Evolutionary conservation across 2,888 invertebrate species (phyloP), one percentile per base, ranked within the genome.

Genomic region (Iphiclides podalirius): DNA sequence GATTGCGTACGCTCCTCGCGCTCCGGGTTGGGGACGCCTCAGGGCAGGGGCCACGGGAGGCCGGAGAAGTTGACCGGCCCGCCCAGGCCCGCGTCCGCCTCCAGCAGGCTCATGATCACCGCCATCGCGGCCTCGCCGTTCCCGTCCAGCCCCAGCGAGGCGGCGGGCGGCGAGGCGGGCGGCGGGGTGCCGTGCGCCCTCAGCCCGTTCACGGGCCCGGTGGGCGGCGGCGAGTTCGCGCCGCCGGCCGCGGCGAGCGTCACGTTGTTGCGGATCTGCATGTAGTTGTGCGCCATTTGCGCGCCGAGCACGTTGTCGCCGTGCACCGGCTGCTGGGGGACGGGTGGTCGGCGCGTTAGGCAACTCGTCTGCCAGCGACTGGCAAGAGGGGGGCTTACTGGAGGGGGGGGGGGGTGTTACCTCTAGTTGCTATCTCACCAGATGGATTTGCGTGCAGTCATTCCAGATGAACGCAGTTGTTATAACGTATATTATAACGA

Each of bases 81-180:
- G 2, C 96, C 96, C 20, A 96, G 90, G 0, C 96, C 96, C 0
- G 96, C 96, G 72, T 96, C 96, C 0, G 96, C 96, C 75, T 96
- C 96, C 36, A 96, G 81, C 15, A 96, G 90, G 72, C 95, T 96
- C 96, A 96, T 96, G 61, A 96, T 95, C 58, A 96, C 96, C 0
- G 96, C 95, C 95, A 96, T 96, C 3, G 96, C 95, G 1, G 96
- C 96, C 70, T 96, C 96, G 62, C 96, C 95, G 70, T 94, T 95
- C 33, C 94, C 95, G 66, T 95, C 94, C 35, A 90, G 89, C 0
- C 69, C 68, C 1, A 77, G 63, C 0, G 76, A 60, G 0, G 75
- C 70, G 9, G 77, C 63, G 0, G 76, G 76, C 2, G 79, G 79
- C 1, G 78, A 72, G 2, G 45, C 43, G 6, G 70, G 53, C 0